These are phyloP conservation scores for Cetonia aurata DNA, from an alignment of 2,888 invertebrate species.

Conservation along the genomic window DNA sequence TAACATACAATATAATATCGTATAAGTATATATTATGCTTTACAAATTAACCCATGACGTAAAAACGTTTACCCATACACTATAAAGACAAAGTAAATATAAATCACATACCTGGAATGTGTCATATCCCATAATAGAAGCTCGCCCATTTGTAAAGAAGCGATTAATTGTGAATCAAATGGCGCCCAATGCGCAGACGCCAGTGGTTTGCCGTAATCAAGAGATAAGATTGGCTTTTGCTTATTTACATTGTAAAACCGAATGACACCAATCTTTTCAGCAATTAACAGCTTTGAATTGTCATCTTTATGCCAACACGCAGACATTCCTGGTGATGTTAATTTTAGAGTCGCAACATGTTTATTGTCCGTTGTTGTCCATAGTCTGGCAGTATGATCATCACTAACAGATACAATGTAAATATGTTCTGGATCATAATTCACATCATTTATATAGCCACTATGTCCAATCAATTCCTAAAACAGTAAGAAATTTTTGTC, in stretches of 20 bases:
- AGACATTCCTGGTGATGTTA: constrained; percentile 75
- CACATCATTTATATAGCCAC: constrained; percentile 77
- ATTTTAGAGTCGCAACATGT: constrained; percentile 71
- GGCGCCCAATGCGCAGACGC: constrained; percentile 80
- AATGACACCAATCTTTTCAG: constrained; percentile 81
- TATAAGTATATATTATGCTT: no score
- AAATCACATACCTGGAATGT: constrained; percentile 70
- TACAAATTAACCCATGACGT: no score
- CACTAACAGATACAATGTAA: constrained; percentile 80
- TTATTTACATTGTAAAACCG: constrained; percentile 79
- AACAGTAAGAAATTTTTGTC: background rate
- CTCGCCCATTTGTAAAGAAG: constrained; percentile 76
- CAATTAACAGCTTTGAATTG: constrained; percentile 78
- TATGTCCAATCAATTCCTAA: constrained; percentile 74
- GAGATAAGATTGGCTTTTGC: constrained; percentile 75
- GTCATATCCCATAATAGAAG: constrained; percentile 78
- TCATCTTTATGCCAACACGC: constrained; percentile 80
- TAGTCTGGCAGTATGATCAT: constrained; percentile 80
- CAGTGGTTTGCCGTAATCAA: constrained; percentile 74
- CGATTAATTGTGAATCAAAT: constrained; percentile 72
- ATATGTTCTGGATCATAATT: constrained; percentile 78
- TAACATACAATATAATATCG: no score
- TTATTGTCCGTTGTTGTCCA: constrained; percentile 72
- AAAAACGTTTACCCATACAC: no score
- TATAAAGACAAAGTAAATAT: no score